Percentiles rank a stretch among this genome's conserved stretches.
phyloP scores from a whole-genome alignment of 2,797 vertebrate genomes.

The Emydoidea blandingii region DNA sequence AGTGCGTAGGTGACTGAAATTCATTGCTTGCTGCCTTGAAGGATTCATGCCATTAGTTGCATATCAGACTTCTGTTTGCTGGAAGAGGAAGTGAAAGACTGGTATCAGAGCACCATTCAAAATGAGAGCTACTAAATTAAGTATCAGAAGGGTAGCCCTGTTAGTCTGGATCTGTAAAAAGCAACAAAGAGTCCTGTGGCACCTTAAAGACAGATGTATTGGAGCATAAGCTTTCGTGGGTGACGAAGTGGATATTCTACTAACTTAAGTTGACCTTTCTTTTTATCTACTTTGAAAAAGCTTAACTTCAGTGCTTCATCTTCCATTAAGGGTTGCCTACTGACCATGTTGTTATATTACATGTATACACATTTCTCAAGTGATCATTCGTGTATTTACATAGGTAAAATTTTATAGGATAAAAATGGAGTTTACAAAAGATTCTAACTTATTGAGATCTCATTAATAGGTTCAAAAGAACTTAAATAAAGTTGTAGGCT shows the following conservation, averaged over 20 bases:
- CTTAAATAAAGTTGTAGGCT: neutral
- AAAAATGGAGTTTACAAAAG: neutral
- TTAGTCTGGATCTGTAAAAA: too few relatives aligned
- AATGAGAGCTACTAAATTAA: neutral
- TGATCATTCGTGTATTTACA: neutral
- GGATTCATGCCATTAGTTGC: neutral
- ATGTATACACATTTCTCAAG: neutral
- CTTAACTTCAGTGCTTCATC: neutral
- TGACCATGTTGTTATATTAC: neutral
- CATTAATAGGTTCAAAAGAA: neutral
- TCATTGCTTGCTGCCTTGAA: neutral
- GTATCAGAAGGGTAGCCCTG: neutral
- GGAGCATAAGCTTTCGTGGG: too few relatives aligned
- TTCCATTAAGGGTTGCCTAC: neutral
- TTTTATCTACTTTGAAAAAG: neutral
- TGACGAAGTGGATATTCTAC: too few relatives aligned
- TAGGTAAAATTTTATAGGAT: neutral
- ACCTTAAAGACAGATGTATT: too few relatives aligned
- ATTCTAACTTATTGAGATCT: neutral
- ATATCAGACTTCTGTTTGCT: neutral
- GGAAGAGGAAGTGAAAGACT: neutral
- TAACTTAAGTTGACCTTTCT: neutral
- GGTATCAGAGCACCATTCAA: neutral
- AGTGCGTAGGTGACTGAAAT: neutral
- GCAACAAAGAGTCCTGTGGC: too few relatives aligned